Evolutionary conservation across 2,113 vertebrate species (phyloP).

Genomic region (Hippotragus niger): DNA sequence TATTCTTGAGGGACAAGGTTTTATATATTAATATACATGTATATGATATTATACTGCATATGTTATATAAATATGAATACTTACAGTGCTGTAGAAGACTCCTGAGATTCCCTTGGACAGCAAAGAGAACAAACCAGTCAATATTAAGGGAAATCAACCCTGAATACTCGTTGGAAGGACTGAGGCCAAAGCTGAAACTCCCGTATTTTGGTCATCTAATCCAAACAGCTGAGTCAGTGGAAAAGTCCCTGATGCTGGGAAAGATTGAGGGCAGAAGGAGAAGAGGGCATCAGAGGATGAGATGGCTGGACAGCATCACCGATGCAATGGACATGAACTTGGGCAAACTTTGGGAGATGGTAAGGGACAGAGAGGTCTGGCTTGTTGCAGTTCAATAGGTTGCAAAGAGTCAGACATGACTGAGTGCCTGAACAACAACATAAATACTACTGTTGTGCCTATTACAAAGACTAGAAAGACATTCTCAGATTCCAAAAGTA

Average conservation of each 20-base stretch:
- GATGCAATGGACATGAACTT: neutral
- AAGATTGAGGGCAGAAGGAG: neutral
- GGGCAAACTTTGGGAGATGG: neutral
- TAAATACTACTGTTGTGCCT: neutral
- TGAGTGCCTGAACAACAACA: neutral
- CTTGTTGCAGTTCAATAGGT: neutral
- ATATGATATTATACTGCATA: neutral
- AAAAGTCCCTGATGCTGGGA: neutral
- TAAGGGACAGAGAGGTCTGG: neutral
- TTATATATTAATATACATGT: neutral
- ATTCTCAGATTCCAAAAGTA: conserved; percentile 10
- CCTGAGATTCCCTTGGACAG: neutral
- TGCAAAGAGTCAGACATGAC: neutral
- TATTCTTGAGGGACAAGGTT: neutral
- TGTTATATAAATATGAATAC: neutral
- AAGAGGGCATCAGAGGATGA: neutral
- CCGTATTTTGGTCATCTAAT: neutral
- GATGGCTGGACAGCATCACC: neutral
- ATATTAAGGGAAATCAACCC: neutral
- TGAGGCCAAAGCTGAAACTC: neutral
- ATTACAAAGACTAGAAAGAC: neutral
- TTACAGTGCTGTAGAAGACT: neutral
- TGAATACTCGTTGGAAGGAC: neutral
- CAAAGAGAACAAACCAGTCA: neutral
- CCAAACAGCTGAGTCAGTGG: neutral